These are phyloP conservation scores for Amphipoea oculea DNA, from an alignment of 2,888 invertebrate genomes.

Conservation along the genomic window DNA sequence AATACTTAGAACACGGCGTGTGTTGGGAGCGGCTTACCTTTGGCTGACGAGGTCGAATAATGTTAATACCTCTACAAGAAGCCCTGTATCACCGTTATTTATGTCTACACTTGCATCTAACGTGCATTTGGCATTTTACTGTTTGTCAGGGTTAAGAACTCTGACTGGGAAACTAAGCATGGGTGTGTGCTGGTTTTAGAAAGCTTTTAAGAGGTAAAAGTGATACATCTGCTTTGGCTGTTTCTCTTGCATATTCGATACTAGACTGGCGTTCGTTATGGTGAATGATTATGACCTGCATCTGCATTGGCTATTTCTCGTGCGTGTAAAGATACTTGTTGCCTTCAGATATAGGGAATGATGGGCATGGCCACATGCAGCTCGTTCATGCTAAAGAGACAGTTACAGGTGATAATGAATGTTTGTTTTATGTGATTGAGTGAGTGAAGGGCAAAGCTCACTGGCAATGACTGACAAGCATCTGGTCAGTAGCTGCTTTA, in stretches of 20 bases:
- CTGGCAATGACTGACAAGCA: slow-evolving; percentile 28
- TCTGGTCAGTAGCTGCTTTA: slow-evolving; percentile 47
- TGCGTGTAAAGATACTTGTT: slow-evolving; percentile 10
- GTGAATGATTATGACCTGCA: slow-evolving; percentile 26
- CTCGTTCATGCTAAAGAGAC: not conserved
- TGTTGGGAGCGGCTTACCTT: slow-evolving; percentile 76
- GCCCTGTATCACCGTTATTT: slow-evolving; percentile 59
- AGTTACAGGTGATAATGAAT: slow-evolving; percentile 9
- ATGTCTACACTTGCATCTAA: slow-evolving; percentile 52
- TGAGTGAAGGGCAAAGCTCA: slow-evolving; percentile 41
- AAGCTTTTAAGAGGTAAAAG: slow-evolving; percentile 43
- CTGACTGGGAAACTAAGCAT: slow-evolving; percentile 56
- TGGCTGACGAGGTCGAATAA: slow-evolving; percentile 74
- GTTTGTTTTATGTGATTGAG: slow-evolving; percentile 8
- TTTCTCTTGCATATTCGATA: slow-evolving; percentile 33
- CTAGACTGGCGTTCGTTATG: slow-evolving; percentile 36
- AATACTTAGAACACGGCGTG: slow-evolving; percentile 67
- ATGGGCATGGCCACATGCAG: slow-evolving; percentile 16
- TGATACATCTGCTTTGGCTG: slow-evolving; percentile 35
- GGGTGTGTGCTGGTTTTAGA: slow-evolving; percentile 48
- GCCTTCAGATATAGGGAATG: not conserved
- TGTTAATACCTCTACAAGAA: slow-evolving; percentile 66
- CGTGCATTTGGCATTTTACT: slow-evolving; percentile 54
- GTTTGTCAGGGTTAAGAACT: slow-evolving; percentile 57
- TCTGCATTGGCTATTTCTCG: slow-evolving; percentile 32